Evolutionary conservation across 2,113 vertebrate species (phyloP).

Genomic region (Pygoscelis antarcticus): DNA sequence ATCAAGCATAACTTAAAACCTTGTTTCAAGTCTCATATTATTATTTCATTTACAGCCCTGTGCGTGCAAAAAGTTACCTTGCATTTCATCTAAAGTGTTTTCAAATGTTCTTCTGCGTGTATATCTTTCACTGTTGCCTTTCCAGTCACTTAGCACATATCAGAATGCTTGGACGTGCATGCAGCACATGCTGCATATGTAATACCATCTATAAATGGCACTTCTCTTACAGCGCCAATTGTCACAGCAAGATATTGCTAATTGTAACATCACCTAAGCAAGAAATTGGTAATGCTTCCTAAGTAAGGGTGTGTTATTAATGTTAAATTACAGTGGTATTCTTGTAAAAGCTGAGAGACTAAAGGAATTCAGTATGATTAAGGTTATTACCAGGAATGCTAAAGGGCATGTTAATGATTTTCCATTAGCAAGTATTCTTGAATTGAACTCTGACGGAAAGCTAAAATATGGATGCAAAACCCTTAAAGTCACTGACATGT

Average conservation of each 20-base stretch:
- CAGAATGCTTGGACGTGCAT: background rate
- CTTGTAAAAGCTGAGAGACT: background rate
- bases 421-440: background rate
- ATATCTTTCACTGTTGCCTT: background rate
- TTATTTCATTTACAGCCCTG: slow-evolving; percentile 53
- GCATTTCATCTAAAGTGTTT: background rate
- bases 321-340: slow-evolving; percentile 6
- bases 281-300: slow-evolving; percentile 19
- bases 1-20: slow-evolving; percentile 44
- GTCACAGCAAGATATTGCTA: slow-evolving; percentile 31
- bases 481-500: background rate
- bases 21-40: background rate
- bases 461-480: background rate
- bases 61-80: background rate
- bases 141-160: background rate
- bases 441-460: background rate
- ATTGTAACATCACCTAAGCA: slow-evolving; percentile 59
- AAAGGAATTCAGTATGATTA: background rate
- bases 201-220: slow-evolving; percentile 15
- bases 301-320: slow-evolving; percentile 8
- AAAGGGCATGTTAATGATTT: background rate
- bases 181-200: background rate
- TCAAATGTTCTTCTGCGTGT: background rate
- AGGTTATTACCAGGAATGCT: background rate
- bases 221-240: slow-evolving; percentile 24